Conservation (phyloP, 2,888 invertebrate species). For the Cynaeus angustus region DNA sequence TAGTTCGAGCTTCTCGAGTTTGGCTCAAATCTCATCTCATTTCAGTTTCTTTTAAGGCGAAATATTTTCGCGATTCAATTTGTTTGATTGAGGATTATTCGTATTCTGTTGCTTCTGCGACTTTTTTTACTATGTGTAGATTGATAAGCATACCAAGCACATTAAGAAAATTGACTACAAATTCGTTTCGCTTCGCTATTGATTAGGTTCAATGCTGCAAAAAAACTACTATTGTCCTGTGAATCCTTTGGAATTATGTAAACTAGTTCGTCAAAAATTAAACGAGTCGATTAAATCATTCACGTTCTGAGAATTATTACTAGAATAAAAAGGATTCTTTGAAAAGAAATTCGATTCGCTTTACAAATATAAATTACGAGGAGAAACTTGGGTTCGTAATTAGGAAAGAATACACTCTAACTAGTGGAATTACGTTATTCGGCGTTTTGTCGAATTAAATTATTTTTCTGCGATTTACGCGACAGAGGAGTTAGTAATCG, state of each 20-base stretch:
- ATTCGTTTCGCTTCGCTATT: constrained; percentile 23
- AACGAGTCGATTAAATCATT: constrained; percentile 21
- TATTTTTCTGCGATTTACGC: constrained; percentile 1
- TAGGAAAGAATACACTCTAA: constrained; percentile 20
- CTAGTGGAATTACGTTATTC: background rate
- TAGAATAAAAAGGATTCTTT: constrained; percentile 16
- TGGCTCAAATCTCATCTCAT: constrained; percentile 1
- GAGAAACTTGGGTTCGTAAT: constrained; percentile 1
- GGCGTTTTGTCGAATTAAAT: background rate
- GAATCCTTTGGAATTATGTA: constrained; percentile 28
- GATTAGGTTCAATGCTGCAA: constrained; percentile 11
- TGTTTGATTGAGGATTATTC: constrained; percentile 19
- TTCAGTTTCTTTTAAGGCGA: constrained; percentile 8
- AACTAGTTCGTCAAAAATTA: constrained; percentile 31
- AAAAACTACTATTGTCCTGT: constrained; percentile 22
- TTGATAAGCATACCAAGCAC: constrained; percentile 26
- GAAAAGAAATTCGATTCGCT: constrained; percentile 9
- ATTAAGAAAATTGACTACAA: constrained; percentile 40
- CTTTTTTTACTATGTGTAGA: constrained; percentile 7
- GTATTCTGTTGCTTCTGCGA: too few relatives aligned
- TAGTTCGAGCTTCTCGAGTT: background rate
- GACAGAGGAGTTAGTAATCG: too few relatives aligned
- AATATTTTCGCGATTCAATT: constrained; percentile 23
- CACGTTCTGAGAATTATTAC: constrained; percentile 18
- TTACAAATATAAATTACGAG: constrained; percentile 22